Evolutionary conservation across 2,797 vertebrate species (phyloP).

Genomic region (Brachymystax lenok): DNA sequence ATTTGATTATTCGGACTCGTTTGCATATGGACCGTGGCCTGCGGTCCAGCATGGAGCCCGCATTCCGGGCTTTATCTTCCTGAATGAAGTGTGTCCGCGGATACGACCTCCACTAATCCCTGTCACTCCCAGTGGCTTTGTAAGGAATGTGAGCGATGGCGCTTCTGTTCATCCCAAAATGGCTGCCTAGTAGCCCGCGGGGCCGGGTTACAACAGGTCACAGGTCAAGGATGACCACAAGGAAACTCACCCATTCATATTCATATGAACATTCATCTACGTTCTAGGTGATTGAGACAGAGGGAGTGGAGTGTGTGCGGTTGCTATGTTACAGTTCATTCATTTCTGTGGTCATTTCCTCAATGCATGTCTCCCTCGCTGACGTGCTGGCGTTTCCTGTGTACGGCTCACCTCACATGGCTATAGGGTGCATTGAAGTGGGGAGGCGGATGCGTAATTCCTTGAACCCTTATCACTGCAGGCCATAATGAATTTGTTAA

Average conservation of each 20-base stretch:
- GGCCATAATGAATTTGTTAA: slow-evolving; percentile 32
- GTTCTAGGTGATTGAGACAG: not conserved
- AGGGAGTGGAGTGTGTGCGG: slow-evolving; percentile 35
- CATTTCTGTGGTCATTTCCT: slow-evolving; percentile 27
- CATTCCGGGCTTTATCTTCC: slow-evolving; percentile 66
- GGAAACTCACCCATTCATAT: slow-evolving; percentile 12
- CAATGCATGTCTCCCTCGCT: slow-evolving; percentile 55
- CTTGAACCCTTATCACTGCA: slow-evolving; percentile 14
- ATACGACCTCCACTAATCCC: slow-evolving; percentile 62
- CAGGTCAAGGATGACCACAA: slow-evolving; percentile 37
- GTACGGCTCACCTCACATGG: slow-evolving; percentile 52
- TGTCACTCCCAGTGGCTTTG: slow-evolving; percentile 69
- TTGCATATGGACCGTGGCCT: no score
- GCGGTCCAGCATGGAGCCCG: slow-evolving; percentile 37
- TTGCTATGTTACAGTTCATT: slow-evolving; percentile 43
- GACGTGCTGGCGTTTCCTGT: slow-evolving; percentile 74
- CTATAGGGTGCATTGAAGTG: slow-evolving; percentile 31
- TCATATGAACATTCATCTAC: not conserved
- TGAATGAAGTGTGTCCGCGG: slow-evolving; percentile 63
- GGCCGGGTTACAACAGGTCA: slow-evolving; percentile 42
- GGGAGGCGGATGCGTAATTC: slow-evolving; percentile 5
- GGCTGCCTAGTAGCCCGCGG: slow-evolving; percentile 32
- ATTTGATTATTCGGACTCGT: not conserved
- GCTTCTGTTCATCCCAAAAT: slow-evolving; percentile 55
- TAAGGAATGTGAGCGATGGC: slow-evolving; percentile 66